Conservation (phyloP, 2,113 vertebrate genomes). For the Dunckerocampus dactyliophorus region DNA sequence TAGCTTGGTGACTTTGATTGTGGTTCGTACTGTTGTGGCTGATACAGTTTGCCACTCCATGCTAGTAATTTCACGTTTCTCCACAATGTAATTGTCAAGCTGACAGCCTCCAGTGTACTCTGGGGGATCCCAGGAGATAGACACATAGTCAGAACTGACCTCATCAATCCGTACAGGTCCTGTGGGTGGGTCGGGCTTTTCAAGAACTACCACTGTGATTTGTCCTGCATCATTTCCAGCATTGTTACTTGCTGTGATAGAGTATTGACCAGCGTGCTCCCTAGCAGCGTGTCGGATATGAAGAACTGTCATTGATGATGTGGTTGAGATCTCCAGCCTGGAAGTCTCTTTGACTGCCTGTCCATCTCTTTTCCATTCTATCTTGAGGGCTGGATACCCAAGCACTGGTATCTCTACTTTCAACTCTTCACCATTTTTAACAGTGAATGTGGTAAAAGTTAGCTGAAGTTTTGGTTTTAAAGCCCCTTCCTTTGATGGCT, state of each 20-base stretch:
- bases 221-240: constrained; percentile 80
- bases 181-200: constrained; percentile 88
- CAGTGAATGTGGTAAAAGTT: constrained; percentile 84
- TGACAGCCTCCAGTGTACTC: constrained; percentile 93
- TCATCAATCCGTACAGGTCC: constrained; percentile 90
- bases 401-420: constrained; percentile 89
- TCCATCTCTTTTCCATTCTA: constrained; percentile 86
- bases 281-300: constrained; percentile 88
- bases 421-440: constrained; percentile 86
- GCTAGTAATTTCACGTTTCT: constrained; percentile 89
- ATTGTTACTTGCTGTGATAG: constrained; percentile 82
- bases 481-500: constrained; percentile 84
- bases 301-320: constrained; percentile 79
- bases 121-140: constrained; percentile 91
- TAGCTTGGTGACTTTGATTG: constrained; percentile 89
- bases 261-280: constrained; percentile 91
- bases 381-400: constrained; percentile 82
- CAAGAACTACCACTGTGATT: constrained; percentile 85
- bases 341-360: constrained; percentile 90
- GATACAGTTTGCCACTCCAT: constrained; percentile 91
- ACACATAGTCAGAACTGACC: constrained; percentile 85
- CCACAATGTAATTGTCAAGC: constrained; percentile 94
- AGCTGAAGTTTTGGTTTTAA: constrained; percentile 85
- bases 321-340: constrained; percentile 84
- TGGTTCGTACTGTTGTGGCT: constrained; percentile 94